Conservation (phyloP, 1,140 invertebrate species). For the Bombus huntii region DNA sequence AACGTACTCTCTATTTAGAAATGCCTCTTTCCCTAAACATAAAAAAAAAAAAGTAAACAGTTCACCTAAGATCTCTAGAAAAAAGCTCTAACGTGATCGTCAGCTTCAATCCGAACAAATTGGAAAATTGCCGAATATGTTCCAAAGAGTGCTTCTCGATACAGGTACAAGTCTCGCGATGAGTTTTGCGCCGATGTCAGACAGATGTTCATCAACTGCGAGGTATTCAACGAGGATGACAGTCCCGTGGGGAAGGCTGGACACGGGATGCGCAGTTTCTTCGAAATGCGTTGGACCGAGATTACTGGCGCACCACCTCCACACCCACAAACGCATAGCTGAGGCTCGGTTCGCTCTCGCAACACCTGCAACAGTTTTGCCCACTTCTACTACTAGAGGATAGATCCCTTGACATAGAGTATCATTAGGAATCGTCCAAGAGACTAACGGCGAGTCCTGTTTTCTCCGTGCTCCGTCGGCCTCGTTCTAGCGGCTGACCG, state of each 20-base stretch:
- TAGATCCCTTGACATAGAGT: slow-evolving; percentile 6
- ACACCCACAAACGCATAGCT: slow-evolving; percentile 79
- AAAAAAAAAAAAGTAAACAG: background rate
- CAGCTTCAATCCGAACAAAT: slow-evolving; percentile 47
- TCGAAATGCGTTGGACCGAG: slow-evolving; percentile 93
- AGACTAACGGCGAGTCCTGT: slow-evolving; percentile 6
- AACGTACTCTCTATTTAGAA: slow-evolving; percentile 51
- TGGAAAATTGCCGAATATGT: slow-evolving; percentile 61
- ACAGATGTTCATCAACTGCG: slow-evolving; percentile 98
- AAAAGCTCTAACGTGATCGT: slow-evolving; percentile 56
- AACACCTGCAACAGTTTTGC: slow-evolving; percentile 82
- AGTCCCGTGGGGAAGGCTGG: slow-evolving; percentile 97
- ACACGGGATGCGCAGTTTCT: slow-evolving; percentile 95
- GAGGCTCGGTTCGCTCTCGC: slow-evolving; percentile 81
- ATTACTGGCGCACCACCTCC: slow-evolving; percentile 78
- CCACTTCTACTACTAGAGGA: slow-evolving; percentile 80
- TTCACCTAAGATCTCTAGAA: slow-evolving; percentile 37
- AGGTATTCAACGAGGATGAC: slow-evolving; percentile 98
- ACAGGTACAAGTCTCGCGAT: slow-evolving; percentile 92
- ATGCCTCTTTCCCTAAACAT: slow-evolving; percentile 37
- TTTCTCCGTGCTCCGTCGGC: slow-evolving; percentile 45
- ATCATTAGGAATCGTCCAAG: slow-evolving; percentile 15
- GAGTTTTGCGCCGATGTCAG: slow-evolving; percentile 95
- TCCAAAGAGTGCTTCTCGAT: slow-evolving; percentile 71
- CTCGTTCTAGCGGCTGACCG: slow-evolving; percentile 70